Base-by-base conservation (phyloP, 2,113 vertebrate species). In the Charadrius vociferus region DNA sequence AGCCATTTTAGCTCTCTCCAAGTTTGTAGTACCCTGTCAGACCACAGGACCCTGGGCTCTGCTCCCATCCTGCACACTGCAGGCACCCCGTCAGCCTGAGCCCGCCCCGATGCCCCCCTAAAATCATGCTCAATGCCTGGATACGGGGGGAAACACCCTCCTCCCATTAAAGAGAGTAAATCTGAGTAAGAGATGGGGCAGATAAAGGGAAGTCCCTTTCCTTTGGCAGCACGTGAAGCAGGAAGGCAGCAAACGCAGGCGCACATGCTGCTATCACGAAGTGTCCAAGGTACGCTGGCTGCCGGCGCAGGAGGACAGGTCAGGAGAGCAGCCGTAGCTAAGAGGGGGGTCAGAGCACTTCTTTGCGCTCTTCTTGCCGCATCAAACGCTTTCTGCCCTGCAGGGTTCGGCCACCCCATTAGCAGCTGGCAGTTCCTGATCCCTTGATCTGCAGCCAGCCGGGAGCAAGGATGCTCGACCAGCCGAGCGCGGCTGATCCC, bases 361-460 rank as follows among this genome's bases (percentile, higher is more conserved):
- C 34, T 20, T 7, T 24, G n/a, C 75, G 52, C 47, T 67, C 23
- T 24, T 58, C 36, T 37, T 45, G n/a, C n/a, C 2, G 2, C 34
- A 71, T 20, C 37, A 68, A 81, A 52, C 6, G 10, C 45, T 29
- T 56, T 34, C 68, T 68, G 65, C 47, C 30, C 1, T 50, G 4
- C 50, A 39, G 56, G 55, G 14, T 39, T 29, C 75, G 66, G 13
- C 34, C 14, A 32, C 16, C 39, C 68, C 36, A 11, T 29, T 10
- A 50, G 23, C 79, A 58, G 62, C 71, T 59, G 88, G 89, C n/a
- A 86, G 67, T 5, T 70, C 58, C 72, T 22, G 22, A 68, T 47
- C 49, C 82, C 53, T 6, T 19, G 53, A 56, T 66, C 37, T 0
- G 0, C 68, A 12, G 61, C 24, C 34, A 2, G 30, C 10, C 0